Evolutionary conservation across 2,888 invertebrate genomes (phyloP), one percentile per base, ranked within the genome.

Genomic region (Dusona sp.): DNA sequence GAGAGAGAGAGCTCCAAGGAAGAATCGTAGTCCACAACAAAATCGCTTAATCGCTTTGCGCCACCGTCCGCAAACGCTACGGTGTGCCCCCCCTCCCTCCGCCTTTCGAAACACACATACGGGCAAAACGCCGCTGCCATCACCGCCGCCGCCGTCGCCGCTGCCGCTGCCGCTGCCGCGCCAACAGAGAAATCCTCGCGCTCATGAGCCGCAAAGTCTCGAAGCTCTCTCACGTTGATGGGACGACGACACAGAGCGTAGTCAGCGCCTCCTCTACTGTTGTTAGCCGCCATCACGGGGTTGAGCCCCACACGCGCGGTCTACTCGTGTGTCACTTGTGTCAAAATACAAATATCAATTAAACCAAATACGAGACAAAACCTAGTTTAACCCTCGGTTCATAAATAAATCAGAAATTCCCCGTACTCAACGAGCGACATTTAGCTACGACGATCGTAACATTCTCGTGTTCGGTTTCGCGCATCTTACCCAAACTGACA

Each of bases 1-100:
- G 22, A 42, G n/a, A 77, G 29, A 73, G 54, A 88, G 89, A 88
- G 88, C 88, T 86, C 89, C 90, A 45, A 91, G 90, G 92, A 93
- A 93, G 93, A 93, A 93, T 93, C 93, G 93, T 91, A 93, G 93
- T 94, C 92, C 94, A 94, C 93, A 94, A 94, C 93, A 94, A 94
- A 94, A 94, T 94, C 94, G 94, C 94, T 94, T 94, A 94, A 94
- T 94, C 94, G 94, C 92, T 93, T 93, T 93, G 94, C 94, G 94
- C 93, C 94, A 93, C 93, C 93, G 93, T 93, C 91, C 92, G 92
- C 92, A 89, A 82, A 89, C 89, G 89, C 88, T 87, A 88, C 89
- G 87, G 84, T 80, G 83, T 70, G 70, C 42, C 68, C 51, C 33
- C 57, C 79, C 45, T 19, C n/a, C 77, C 33, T 36, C 11, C 6